Conservation (phyloP, 2,113 vertebrate species). For the Ctenomys sociabilis region DNA sequence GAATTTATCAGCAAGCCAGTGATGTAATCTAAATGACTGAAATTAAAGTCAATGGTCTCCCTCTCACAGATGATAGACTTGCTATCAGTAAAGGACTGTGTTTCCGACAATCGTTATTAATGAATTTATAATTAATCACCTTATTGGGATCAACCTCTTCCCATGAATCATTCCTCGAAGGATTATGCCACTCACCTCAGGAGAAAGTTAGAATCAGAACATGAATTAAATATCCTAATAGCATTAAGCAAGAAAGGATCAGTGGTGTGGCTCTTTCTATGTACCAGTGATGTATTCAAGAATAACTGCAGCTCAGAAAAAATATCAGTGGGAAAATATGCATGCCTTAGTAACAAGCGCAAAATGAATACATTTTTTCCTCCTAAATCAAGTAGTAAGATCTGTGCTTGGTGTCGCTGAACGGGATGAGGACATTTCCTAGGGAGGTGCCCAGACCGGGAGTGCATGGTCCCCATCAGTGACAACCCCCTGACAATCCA, state of each 20-base stretch:
- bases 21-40: background rate
- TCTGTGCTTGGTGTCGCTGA: background rate
- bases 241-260: background rate
- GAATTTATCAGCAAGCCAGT: constrained; percentile 20
- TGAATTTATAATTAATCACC: background rate
- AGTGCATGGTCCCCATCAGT: background rate
- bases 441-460: background rate
- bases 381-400: background rate
- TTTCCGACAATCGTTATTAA: background rate
- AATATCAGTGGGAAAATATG: background rate
- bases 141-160: background rate
- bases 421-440: background rate
- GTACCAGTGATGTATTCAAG: background rate
- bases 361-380: background rate
- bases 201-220: constrained; percentile 28
- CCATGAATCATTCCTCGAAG: constrained; percentile 11
- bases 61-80: background rate
- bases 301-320: background rate
- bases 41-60: background rate
- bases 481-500: background rate
- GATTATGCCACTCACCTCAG: background rate
- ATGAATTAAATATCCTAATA: background rate
- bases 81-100: background rate
- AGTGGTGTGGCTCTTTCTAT: background rate
- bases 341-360: background rate